Evolutionary conservation across 2,797 vertebrate genomes (phyloP).

Genomic region (Falco biarmicus): DNA sequence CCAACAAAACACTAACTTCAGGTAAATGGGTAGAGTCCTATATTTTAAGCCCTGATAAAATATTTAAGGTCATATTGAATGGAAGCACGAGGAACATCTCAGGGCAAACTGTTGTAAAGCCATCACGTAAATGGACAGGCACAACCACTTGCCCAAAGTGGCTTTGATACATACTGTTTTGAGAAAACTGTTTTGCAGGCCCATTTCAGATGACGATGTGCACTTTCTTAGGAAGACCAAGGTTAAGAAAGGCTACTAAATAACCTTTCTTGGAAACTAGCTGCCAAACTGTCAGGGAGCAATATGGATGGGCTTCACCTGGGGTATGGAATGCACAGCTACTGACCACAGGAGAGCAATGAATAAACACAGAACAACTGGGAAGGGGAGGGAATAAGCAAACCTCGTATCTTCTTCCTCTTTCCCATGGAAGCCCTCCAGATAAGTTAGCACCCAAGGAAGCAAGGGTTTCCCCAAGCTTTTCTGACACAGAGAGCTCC

Average conservation of each 20-base stretch:
- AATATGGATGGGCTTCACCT: background rate
- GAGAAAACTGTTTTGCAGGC: background rate
- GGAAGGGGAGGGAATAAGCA: background rate
- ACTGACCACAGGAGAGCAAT: background rate
- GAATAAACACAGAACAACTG: background rate
- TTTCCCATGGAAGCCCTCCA: background rate
- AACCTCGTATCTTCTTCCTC: background rate
- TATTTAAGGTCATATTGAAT: background rate
- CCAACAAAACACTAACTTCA: background rate
- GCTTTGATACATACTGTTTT: background rate
- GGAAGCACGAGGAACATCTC: background rate
- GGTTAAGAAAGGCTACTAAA: background rate
- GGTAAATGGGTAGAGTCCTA: background rate
- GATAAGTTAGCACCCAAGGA: background rate
- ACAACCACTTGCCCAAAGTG: background rate
- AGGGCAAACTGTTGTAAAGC: background rate
- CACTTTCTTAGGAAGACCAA: background rate
- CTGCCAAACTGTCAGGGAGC: background rate
- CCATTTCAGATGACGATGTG: background rate
- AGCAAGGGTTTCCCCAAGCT: background rate
- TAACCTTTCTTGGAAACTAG: background rate
- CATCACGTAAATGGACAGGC: background rate
- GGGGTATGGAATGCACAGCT: background rate
- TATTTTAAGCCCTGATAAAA: background rate
- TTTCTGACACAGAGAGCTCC: background rate